Base-by-base conservation (phyloP, 2,113 vertebrate genomes). In the Meleagris gallopavo region DNA sequence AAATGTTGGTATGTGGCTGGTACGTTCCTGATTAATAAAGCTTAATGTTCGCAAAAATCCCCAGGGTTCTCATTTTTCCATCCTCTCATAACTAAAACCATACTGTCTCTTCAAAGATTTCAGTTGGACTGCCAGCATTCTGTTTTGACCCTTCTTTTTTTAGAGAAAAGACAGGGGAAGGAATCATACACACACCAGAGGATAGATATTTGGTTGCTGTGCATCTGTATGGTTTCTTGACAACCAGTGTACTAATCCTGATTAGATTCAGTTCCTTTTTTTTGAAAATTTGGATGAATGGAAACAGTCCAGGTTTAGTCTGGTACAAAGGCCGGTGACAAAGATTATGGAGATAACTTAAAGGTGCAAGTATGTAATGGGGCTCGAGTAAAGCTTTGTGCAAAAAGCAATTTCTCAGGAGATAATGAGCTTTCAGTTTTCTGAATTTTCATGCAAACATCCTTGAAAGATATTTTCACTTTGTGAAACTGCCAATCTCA, bases 11-110 rank as follows among this genome's bases (percentile, higher is more conserved):
- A 84, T 90, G 84, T 66, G 71, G 81, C 62, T 15, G 84, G 83
- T 90, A 61, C 86, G 75, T 92, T 90, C 83, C 81, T 87, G 77
- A 89, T 95, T 90, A 87, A 84, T 86, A 94, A 94, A 88, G 66
- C 88, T 66, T 90, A 69, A 86, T 92, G 88, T 90, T 95, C 88
- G 83, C 16, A 0, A 79, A 90, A 76, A 84, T 92, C 73, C 90
- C 86, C 61, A 82, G 81, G 73, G 66, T 87, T 96, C 77, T 95
- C 22, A 65, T 94, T 88, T 94, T 95, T 92, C 90, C 62, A 69
- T 86, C 90, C 24, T 84, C 66, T 90, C 83, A 61, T 89, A 95
- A 90, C 80, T 86, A 86, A 83, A 95, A 93, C 80, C 72, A 86
- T 79, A 82, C 58, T 78, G 36, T 90, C 76, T 75, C 75, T 83